A percentile compares a stretch with the other conserved stretches of the same genome.
These are phyloP conservation scores for Orthonyx spaldingii DNA, from an alignment of 2,113 vertebrate species.

Conservation along the genomic window DNA sequence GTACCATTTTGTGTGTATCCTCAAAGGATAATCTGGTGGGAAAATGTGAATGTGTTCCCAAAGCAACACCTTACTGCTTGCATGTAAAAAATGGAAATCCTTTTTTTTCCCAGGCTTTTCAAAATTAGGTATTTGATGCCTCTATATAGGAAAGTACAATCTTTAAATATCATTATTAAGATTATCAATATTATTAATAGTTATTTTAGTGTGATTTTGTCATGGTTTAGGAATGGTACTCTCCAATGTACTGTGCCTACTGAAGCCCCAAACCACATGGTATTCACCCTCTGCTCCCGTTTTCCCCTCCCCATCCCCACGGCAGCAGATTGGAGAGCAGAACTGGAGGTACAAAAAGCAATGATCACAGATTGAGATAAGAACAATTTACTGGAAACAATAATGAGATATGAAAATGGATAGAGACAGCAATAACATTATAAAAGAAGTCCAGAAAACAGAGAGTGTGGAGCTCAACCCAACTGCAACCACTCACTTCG, in stretches of 20 bases:
- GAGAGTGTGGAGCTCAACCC: background rate
- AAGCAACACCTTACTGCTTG: background rate
- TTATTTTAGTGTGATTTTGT: background rate
- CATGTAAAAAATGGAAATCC: background rate
- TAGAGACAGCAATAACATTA: background rate
- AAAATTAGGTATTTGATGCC: background rate
- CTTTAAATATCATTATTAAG: background rate
- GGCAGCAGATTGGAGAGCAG: background rate
- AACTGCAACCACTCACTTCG: accelerated
- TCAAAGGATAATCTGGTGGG: background rate
- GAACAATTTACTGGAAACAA: background rate
- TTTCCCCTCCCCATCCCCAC: background rate
- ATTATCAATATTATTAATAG: no score
- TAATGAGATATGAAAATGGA: background rate
- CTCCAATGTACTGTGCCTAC: background rate
- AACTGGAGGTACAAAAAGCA: background rate
- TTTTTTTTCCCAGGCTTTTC: background rate
- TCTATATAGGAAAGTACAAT: background rate
- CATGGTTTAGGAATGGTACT: background rate
- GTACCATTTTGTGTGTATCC: background rate
- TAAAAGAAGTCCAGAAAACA: background rate
- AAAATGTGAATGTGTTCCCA: background rate
- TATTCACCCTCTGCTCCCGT: background rate
- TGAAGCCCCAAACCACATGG: background rate
- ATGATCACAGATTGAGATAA: background rate